A percentile compares a stretch with the other conserved stretches of the same genome.
Evolutionary conservation across 2,888 invertebrate species (phyloP).

Genomic region (Pristionchus exspectatus): DNA sequence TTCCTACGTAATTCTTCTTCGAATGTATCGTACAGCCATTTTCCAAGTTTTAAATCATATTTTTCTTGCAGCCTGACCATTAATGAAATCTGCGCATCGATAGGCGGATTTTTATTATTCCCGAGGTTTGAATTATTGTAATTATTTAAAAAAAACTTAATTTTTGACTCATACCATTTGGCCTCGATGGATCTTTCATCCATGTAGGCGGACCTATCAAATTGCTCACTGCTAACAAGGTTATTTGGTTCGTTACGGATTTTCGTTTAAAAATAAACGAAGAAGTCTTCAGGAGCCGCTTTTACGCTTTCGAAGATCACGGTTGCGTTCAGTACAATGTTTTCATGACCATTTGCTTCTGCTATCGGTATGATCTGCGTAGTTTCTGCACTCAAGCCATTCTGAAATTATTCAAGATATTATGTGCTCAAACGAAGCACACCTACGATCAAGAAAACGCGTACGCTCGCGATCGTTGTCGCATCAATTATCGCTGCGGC

Average conservation of each 20-base stretch:
- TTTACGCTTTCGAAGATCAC: background rate
- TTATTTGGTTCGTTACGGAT: background rate
- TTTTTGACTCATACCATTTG: background rate
- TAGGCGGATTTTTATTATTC: background rate
- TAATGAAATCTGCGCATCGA: background rate
- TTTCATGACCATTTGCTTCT: slow-evolving; percentile 12
- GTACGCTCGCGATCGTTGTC: background rate
- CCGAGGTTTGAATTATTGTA: background rate
- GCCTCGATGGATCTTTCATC: background rate
- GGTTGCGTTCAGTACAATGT: background rate
- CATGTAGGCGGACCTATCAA: background rate
- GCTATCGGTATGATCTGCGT: background rate
- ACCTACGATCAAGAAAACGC: background rate
- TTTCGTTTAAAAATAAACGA: background rate
- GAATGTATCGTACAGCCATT: no score
- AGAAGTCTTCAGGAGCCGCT: background rate
- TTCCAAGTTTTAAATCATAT: background rate
- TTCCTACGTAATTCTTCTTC: background rate
- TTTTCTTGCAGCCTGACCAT: background rate
- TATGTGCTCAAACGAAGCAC: background rate
- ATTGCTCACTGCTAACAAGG: background rate
- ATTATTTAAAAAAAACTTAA: background rate
- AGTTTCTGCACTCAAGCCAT: background rate
- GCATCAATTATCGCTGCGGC: background rate
- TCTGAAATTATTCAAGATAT: background rate